A percentile compares a stretch with the other conserved stretches of the same genome.
Conservation (phyloP, 2,888 invertebrate species). For the Vanessa cardui region DNA sequence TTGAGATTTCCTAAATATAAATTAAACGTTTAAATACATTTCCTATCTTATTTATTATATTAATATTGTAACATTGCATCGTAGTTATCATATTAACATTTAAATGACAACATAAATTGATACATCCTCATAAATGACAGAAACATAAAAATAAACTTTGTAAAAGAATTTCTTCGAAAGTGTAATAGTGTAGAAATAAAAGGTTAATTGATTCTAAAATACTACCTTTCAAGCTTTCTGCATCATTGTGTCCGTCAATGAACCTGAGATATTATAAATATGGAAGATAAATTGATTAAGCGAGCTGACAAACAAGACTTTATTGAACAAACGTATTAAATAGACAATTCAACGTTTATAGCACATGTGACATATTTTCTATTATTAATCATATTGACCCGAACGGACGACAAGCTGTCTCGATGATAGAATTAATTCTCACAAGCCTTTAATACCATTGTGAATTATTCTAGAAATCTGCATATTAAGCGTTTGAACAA, state of each 20-base stretch:
- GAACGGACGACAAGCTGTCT: conserved; percentile 36
- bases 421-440: conserved; percentile 47
- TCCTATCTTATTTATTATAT: no score
- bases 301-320: conserved; percentile 25
- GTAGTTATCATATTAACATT: conserved; percentile 2
- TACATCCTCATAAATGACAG: neutral
- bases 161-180: neutral
- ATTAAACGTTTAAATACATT: no score
- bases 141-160: neutral
- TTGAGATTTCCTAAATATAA: no score
- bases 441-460: conserved; percentile 62
- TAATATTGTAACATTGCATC: no score
- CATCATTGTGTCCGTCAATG: conserved; percentile 27
- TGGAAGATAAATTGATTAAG: neutral
- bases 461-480: conserved; percentile 54
- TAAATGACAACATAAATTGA: neutral
- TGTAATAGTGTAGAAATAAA: conserved; percentile 5
- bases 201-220: conserved; percentile 28
- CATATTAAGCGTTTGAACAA: conserved; percentile 59
- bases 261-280: conserved; percentile 15
- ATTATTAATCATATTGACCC: conserved; percentile 37
- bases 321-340: conserved; percentile 27
- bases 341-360: conserved; percentile 36
- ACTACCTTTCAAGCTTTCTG: conserved; percentile 32
- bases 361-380: conserved; percentile 37